Evolutionary conservation across 1,140 invertebrate genomes (phyloP).

Genomic region (Trinorchestia longiramus): DNA sequence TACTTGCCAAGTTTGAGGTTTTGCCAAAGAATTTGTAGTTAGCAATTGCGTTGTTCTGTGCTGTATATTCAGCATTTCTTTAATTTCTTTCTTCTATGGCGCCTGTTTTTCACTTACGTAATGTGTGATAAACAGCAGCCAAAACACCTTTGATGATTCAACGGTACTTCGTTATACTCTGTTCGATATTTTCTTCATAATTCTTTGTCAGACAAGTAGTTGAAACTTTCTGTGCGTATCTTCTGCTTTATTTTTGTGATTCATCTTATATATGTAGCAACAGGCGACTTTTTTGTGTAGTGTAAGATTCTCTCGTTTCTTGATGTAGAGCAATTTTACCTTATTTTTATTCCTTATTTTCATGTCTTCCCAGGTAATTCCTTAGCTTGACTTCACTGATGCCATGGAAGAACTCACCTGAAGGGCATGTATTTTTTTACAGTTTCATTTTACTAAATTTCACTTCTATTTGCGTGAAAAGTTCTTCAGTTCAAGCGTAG

Average conservation of each 20-base stretch:
- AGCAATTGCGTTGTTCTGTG: neutral
- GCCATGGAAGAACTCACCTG: neutral
- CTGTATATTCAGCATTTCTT: neutral
- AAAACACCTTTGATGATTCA: neutral
- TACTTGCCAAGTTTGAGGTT: conserved; percentile 12
- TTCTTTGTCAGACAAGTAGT: neutral
- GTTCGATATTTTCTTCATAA: neutral
- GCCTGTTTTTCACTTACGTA: neutral
- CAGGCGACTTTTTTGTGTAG: neutral
- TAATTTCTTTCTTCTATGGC: neutral
- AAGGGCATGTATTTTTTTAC: neutral
- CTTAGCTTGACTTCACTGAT: neutral
- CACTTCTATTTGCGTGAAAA: too few relatives aligned
- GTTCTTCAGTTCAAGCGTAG: too few relatives aligned
- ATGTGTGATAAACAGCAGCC: neutral
- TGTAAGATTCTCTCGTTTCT: neutral
- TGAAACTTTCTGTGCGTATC: neutral
- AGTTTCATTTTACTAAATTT: neutral
- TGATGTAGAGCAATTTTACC: neutral
- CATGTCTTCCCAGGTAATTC: neutral
- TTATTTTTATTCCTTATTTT: neutral
- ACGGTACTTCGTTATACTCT: neutral
- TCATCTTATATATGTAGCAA: neutral
- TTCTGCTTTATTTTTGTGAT: neutral
- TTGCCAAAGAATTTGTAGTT: conserved; percentile 49